These are phyloP conservation scores for Drosophila diplacantha DNA, from an alignment of 2,888 invertebrate genomes.

Conservation along the genomic window DNA sequence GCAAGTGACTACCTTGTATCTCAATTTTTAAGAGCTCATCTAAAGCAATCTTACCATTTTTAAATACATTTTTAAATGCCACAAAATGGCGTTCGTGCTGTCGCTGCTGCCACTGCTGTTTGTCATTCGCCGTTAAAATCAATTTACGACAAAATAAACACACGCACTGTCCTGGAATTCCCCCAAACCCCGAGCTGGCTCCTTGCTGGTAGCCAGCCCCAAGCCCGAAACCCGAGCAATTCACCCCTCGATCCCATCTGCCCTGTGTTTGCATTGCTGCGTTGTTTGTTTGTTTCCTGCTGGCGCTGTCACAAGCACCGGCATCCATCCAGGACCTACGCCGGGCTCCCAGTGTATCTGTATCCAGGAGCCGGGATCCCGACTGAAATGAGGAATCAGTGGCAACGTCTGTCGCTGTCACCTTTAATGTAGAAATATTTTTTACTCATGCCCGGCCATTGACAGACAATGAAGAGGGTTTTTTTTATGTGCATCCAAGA, in stretches of 20 bases:
- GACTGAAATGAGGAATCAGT: slow-evolving; percentile 34
- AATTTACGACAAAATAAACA: slow-evolving; percentile 72
- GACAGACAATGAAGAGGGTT: slow-evolving; percentile 53
- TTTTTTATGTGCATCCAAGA: slow-evolving; percentile 2
- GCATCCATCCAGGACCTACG: slow-evolving; percentile 16
- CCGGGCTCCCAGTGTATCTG: background rate
- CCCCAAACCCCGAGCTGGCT: background rate
- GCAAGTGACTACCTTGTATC: slow-evolving; percentile 1
- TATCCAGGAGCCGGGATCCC: slow-evolving; percentile 18
- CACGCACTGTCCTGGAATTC: slow-evolving; percentile 50
- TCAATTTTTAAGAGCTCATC: slow-evolving; percentile 22
- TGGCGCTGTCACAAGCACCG: slow-evolving; percentile 41
- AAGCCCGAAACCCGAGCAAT: background rate
- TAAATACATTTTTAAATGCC: slow-evolving; percentile 67
- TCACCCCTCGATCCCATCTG: slow-evolving; percentile 20
- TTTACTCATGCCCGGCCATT: slow-evolving; percentile 27
- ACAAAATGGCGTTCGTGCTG: slow-evolving; percentile 50
- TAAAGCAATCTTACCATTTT: slow-evolving; percentile 39
- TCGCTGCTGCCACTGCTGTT: slow-evolving; percentile 51
- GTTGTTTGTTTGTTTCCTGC: slow-evolving; percentile 67
- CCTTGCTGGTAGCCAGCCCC: background rate
- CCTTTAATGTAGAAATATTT: slow-evolving; percentile 69
- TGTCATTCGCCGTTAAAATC: slow-evolving; percentile 71
- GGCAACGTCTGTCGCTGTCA: slow-evolving; percentile 64
- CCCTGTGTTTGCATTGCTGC: slow-evolving; percentile 59